Percentiles rank a stretch among this genome's conserved stretches.
Conservation (phyloP, 1,140 invertebrate genomes). For the Micrasema longulum region DNA sequence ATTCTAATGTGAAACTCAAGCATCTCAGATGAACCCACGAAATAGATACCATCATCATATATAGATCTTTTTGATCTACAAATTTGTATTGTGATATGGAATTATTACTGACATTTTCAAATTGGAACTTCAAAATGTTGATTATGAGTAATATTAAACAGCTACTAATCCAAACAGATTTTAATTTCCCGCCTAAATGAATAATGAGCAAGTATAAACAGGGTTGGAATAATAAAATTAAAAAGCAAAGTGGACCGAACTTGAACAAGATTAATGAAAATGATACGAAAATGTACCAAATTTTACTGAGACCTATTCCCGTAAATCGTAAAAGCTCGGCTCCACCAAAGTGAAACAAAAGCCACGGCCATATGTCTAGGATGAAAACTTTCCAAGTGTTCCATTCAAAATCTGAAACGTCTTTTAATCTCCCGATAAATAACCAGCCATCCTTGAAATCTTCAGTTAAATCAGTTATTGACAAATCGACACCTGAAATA, state of each 20-base stretch:
- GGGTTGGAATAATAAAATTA: constrained; percentile 60
- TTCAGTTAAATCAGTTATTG: constrained; percentile 32
- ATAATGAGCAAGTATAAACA: constrained; percentile 57
- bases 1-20: constrained; percentile 62
- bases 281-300: constrained; percentile 64
- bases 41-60: constrained; percentile 62
- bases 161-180: constrained; percentile 60
- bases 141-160: constrained; percentile 58
- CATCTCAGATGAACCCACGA: constrained; percentile 66
- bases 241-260: constrained; percentile 59
- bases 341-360: constrained; percentile 60
- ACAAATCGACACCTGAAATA: constrained; percentile 44
- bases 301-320: constrained; percentile 55
- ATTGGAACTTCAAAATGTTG: constrained; percentile 61
- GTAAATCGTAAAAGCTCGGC: constrained; percentile 60
- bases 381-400: constrained; percentile 64
- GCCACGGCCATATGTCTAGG: constrained; percentile 58
- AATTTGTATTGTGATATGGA: constrained; percentile 58
- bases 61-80: constrained; percentile 64
- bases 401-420: constrained; percentile 67
- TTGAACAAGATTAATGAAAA: constrained; percentile 58
- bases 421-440: constrained; percentile 59
- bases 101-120: constrained; percentile 63
- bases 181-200: constrained; percentile 58
- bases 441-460: constrained; percentile 62